Base-by-base conservation (phyloP, 2,888 invertebrate species). In the Mythimna pallens region DNA sequence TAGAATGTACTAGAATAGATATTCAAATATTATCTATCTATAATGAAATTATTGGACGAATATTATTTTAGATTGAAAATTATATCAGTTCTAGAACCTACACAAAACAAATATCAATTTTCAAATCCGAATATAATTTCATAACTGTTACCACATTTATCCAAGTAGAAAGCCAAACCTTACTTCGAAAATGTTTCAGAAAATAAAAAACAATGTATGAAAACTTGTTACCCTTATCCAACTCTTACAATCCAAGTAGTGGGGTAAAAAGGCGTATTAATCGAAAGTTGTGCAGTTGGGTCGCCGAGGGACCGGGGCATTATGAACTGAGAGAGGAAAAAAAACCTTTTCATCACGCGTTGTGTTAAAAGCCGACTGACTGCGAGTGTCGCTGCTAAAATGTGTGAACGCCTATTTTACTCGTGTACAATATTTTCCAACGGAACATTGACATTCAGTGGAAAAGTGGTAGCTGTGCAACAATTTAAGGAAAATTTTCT, bases 341-440 rank as follows among this genome's bases (percentile, higher is more conserved):
- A 75, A 81, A 65, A 59, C 59, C 69, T 76, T 74, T 82, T 82
- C 73, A 82, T 76, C 80, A 76, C 76, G 65, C 80, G 76, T 68
- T 64, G 64, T 57, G 70, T 77, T 73, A 77, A 81, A 73, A 82
- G 66, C 78, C 61, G 83, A 78, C 72, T 72, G 75, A 50, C 67
- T 76, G 66, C 10, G 69, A 71, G 71, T 82, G 80, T 75, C 67
- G 76, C 68, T 47, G 64, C 47, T 62, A 76, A 83, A 82, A 83
- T 73, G 67, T 76, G 65, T 76, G 76, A 73, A 83, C 40, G 71
- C 75, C 75, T 75, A 63, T 82, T 79, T 82, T 82, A 67, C 74
- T 75, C 17, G 55, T 61, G 80, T 72, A 73, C 68, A 80, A 76
- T 83, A 76, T 79, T 73, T 79, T 83, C 50, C 68, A 61, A 66